phyloP scores from a whole-genome alignment of 64 coral and sea anemone species.

The Stylophora pistillata region DNA sequence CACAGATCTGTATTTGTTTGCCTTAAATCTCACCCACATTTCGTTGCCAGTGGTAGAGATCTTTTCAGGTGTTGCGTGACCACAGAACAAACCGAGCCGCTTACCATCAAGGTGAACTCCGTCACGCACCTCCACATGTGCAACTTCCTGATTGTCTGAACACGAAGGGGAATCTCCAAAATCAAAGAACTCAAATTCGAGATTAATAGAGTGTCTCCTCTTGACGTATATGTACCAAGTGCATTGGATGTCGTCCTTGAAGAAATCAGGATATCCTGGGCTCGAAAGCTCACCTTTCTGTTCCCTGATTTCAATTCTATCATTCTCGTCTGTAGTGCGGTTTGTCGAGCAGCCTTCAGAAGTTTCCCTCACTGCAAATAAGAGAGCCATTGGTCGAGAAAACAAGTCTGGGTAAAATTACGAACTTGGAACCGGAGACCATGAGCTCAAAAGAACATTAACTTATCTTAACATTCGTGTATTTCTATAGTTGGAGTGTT shows the following conservation, averaged over 20 bases:
- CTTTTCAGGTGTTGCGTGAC: constrained; percentile 14
- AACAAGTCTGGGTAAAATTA: neutral
- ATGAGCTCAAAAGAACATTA: too few species aligned
- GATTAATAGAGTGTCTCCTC: constrained; percentile 12
- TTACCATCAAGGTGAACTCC: neutral
- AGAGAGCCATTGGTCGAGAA: neutral
- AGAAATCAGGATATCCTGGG: constrained; percentile 41
- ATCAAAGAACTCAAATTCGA: constrained; percentile 52
- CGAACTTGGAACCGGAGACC: too few species aligned
- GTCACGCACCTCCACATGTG: constrained; percentile 48
- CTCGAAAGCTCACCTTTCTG: constrained; percentile 25
- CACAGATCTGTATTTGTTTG: constrained; percentile 30
- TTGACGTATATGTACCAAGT: constrained; percentile 38
- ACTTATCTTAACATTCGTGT: too few species aligned
- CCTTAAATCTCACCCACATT: constrained; percentile 40
- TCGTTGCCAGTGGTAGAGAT: constrained; percentile 30
- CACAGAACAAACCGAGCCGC: constrained; percentile 40
- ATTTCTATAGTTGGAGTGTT: too few species aligned
- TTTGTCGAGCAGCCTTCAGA: constrained; percentile 10
- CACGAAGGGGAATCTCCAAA: constrained; percentile 4
- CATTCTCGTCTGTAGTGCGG: neutral
- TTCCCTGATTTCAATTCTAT: neutral
- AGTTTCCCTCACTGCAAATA: constrained; percentile 3
- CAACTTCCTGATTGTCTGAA: neutral
- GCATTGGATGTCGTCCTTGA: constrained; percentile 23